Conservation (phyloP, 2,113 vertebrate species). For the Chiloscyllium plagiosum region DNA sequence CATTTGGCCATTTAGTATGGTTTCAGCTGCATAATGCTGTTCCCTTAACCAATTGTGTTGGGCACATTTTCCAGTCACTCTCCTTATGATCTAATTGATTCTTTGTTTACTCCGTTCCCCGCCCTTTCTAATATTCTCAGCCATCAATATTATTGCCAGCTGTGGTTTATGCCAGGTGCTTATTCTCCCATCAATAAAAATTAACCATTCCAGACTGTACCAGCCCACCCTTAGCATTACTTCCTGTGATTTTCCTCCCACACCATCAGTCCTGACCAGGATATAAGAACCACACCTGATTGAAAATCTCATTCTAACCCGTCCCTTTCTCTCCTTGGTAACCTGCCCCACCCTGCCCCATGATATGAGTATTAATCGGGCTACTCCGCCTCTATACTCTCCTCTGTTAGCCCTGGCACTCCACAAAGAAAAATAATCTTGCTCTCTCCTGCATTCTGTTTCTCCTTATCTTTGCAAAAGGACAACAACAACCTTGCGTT, state of each 20-base stretch:
- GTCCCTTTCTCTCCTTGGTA: background rate
- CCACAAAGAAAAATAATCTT: background rate
- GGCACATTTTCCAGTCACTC: background rate
- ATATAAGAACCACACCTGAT: background rate
- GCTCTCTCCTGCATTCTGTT: background rate
- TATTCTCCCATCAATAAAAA: background rate
- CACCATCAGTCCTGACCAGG: background rate
- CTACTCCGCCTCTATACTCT: background rate
- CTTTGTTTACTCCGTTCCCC: background rate
- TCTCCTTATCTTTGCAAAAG: background rate
- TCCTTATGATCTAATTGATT: background rate
- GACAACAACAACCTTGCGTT: background rate
- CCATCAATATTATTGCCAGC: background rate
- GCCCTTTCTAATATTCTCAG: background rate
- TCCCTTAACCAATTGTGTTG: background rate
- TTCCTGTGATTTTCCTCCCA: background rate
- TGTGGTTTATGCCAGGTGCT: background rate
- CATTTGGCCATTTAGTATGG: constrained; percentile 14
- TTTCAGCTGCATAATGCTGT: background rate
- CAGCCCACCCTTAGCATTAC: background rate
- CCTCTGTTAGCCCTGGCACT: background rate
- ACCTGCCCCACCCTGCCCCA: background rate
- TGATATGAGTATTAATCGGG: background rate
- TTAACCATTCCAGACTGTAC: background rate
- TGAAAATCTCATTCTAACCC: background rate